phyloP scores from a whole-genome alignment of 2,797 vertebrate species.

The Gallinago solitaria region DNA sequence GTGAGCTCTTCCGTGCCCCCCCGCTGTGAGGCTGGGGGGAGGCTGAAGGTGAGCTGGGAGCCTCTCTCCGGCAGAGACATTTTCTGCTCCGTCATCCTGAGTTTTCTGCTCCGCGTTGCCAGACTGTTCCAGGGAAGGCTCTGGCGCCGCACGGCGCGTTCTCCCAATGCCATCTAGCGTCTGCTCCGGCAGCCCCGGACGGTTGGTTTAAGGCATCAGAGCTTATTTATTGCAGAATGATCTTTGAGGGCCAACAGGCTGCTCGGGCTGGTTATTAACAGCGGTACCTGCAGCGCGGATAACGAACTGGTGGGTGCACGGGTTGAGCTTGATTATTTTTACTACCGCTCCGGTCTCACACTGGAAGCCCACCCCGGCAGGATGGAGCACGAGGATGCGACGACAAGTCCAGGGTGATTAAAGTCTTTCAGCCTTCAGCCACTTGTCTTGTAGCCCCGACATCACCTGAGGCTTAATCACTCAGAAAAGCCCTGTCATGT shows the following conservation, averaged over 20 bases:
- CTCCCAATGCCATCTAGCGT: constrained; percentile 66
- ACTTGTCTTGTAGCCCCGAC: constrained; percentile 29
- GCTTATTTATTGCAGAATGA: constrained; percentile 26
- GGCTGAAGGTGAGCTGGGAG: not conserved
- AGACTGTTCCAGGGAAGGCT: not conserved
- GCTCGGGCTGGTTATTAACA: not conserved
- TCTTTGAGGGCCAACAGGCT: constrained; percentile 9
- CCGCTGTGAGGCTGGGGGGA: not conserved
- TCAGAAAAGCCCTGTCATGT: constrained; percentile 59
- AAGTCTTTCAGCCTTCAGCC: constrained; percentile 35
- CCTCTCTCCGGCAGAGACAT: not conserved
- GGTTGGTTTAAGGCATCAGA: not conserved
- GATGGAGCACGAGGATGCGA: not conserved
- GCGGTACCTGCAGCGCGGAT: not conserved
- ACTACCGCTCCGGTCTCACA: not conserved
- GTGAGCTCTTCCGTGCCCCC: accelerated
- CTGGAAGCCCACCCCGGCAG: not conserved
- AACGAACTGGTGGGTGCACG: not conserved
- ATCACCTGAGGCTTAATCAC: constrained; percentile 56
- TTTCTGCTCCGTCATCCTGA: constrained; percentile 73
- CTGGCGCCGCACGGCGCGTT: not conserved
- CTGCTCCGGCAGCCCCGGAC: not conserved
- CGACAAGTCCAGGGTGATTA: not conserved
- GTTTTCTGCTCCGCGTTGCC: constrained; percentile 31
- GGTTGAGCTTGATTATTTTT: not conserved